A percentile compares a stretch with the other conserved stretches of the same genome.
Evolutionary conservation across 1,140 invertebrate genomes (phyloP).

Genomic region (Triops cancriformis): DNA sequence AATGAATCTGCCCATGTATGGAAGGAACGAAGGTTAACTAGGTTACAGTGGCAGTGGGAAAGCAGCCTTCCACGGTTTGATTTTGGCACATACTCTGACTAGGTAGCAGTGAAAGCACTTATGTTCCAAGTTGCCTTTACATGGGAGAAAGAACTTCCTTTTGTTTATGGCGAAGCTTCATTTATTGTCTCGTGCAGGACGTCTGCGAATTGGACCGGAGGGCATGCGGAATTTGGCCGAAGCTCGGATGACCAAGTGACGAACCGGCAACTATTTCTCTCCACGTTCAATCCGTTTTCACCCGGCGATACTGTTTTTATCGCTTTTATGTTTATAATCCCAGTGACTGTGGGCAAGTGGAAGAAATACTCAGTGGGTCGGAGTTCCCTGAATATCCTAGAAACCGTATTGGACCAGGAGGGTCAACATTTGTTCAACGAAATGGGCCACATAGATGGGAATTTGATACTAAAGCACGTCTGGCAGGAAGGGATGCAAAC

Average conservation of each 20-base stretch:
- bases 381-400: neutral
- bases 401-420: slow-evolving; percentile 22
- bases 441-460: slow-evolving; percentile 27
- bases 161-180: neutral
- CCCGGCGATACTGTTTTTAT: slow-evolving; percentile 25
- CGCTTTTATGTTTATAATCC: slow-evolving; percentile 26
- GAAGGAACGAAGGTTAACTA: no score
- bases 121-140: no score
- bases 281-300: slow-evolving; percentile 25
- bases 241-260: neutral
- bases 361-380: slow-evolving; percentile 9
- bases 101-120: no score
- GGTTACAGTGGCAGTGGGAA: no score
- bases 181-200: neutral
- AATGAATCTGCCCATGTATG: no score
- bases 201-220: neutral
- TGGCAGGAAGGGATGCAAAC: slow-evolving; percentile 5
- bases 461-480: slow-evolving; percentile 22
- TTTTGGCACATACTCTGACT: no score
- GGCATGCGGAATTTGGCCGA: neutral
- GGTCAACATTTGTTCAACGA: slow-evolving; percentile 23
- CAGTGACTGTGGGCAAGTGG: slow-evolving; percentile 24
- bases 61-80: no score
- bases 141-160: neutral
- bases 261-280: neutral